Evolutionary conservation across 2,888 invertebrate genomes (phyloP), one percentile per base, ranked within the genome.

Genomic region (Xestia rhomboidea): DNA sequence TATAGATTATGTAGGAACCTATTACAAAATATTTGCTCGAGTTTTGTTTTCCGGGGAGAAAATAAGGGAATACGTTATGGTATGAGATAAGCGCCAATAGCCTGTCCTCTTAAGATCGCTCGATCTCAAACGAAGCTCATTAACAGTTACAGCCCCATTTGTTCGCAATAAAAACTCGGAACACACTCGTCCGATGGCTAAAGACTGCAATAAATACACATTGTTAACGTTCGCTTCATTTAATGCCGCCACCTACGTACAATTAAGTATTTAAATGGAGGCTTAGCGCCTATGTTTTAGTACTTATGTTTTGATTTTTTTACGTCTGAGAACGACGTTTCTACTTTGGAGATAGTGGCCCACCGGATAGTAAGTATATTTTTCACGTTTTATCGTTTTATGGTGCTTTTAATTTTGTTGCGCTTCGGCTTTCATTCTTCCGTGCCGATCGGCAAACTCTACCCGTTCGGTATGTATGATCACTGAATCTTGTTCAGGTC

Each of bases 231-330:
- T 71, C 86, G 64, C 73, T 87, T 82, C 77, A 81, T 64, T 89
- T 84, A 88, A 85, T 75, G 63, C 81, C 68, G 67, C 90, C 93
- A 89, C 93, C 93, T 92, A 93, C 93, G 90, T 89, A 84, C 90
- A 93, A 93, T 93, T 92, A 93, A 91, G 88, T 91, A 93, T 93
- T 93, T 90, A 92, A 92, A 93, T 92, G 87, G 85, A 77, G 62
- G 63, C 77, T 81, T 83, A 79, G 74, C 62, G 74, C 84, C 82
- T 69, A 79, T 68, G 69, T 85, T 51, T 76, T 73, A 72, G 30
- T 74, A 44, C 41, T 64, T 10, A 38, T 80, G 73, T 79, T 79
- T 82, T 83, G 63, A 73, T 68, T 78, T 73, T 88, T 81, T 81
- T 83, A 75, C n/a, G 21, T 78, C 51, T 27, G 71, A 49, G 72